A percentile compares a stretch with the other conserved stretches of the same genome.
Evolutionary conservation across 2,888 invertebrate genomes (phyloP).

Genomic region (Leucania comma): DNA sequence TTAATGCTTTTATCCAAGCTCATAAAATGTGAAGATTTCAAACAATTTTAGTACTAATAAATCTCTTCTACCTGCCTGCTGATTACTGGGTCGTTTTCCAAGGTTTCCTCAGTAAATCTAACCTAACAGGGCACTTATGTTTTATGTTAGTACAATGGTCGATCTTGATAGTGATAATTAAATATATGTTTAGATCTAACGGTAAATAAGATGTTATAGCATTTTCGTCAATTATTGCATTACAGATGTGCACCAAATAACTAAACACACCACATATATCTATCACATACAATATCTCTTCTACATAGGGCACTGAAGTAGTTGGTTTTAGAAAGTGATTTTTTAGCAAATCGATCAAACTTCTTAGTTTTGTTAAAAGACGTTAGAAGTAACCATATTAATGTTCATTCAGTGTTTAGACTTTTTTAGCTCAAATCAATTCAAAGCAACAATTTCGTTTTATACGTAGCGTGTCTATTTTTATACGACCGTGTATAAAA

Average conservation of each 20-base stretch:
- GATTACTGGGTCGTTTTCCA: conserved; percentile 42
- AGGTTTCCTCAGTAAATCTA: conserved; percentile 34
- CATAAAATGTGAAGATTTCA: conserved; percentile 31
- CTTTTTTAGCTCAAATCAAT: background rate
- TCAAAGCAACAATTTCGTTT: background rate
- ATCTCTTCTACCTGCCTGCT: conserved; percentile 36
- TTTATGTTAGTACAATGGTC: conserved; percentile 37
- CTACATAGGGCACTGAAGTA: background rate
- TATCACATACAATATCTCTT: no score
- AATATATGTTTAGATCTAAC: conserved; percentile 4
- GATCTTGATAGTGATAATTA: conserved; percentile 21
- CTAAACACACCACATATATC: no score
- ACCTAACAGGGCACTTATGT: conserved; percentile 11
- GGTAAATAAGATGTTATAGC: conserved; percentile 14
- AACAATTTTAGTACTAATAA: conserved; percentile 47
- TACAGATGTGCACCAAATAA: background rate
- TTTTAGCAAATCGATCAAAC: background rate
- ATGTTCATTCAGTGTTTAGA: background rate
- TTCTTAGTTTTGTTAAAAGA: background rate
- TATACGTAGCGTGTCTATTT: background rate
- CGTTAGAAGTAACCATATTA: background rate
- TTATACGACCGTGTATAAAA: background rate
- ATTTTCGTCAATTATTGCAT: conserved; percentile 23
- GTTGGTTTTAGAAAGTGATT: background rate
- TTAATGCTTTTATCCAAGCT: conserved; percentile 10